Percentiles rank a stretch among this genome's conserved stretches.
These are phyloP conservation scores for Idaea biselata DNA, from an alignment of 2,888 invertebrate species.

Conservation along the genomic window DNA sequence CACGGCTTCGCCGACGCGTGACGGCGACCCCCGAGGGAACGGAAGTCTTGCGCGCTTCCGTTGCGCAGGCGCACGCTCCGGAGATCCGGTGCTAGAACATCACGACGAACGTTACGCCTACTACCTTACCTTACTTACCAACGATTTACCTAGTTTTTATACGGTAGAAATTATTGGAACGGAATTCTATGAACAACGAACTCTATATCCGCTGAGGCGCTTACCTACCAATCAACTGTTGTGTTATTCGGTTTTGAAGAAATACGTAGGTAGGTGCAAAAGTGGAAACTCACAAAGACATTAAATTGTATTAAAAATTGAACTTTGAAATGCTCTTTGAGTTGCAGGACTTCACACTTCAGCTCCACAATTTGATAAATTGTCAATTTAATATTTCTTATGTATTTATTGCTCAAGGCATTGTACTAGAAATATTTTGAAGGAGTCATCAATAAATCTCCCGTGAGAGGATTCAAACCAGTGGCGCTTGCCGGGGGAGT, in stretches of 20 bases:
- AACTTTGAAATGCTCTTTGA: too few relatives aligned
- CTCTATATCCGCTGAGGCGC: constrained; percentile 1
- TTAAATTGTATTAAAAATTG: too few relatives aligned
- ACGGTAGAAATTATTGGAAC: neutral
- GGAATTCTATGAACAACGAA: neutral
- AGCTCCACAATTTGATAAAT: too few relatives aligned
- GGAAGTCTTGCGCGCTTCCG: constrained; percentile 77
- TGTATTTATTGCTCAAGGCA: too few relatives aligned
- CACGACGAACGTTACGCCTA: constrained; percentile 43
- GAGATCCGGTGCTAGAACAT: constrained; percentile 63
- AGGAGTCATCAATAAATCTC: too few relatives aligned
- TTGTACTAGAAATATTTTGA: too few relatives aligned
- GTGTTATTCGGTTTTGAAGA: neutral
- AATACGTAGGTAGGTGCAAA: neutral
- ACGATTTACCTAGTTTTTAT: neutral
- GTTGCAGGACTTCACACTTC: too few relatives aligned
- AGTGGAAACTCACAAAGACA: too few relatives aligned
- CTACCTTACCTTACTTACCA: constrained; percentile 13
- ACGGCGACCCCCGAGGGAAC: constrained; percentile 71
- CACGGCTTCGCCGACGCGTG: constrained; percentile 59
- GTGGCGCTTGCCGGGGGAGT: too few relatives aligned
- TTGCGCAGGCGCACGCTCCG: constrained; percentile 57
- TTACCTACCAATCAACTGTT: neutral
- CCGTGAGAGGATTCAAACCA: too few relatives aligned
- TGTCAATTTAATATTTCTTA: too few relatives aligned